Evolutionary conservation across 2,113 vertebrate species (phyloP).

Genomic region (Cricetomys ansorgei): DNA sequence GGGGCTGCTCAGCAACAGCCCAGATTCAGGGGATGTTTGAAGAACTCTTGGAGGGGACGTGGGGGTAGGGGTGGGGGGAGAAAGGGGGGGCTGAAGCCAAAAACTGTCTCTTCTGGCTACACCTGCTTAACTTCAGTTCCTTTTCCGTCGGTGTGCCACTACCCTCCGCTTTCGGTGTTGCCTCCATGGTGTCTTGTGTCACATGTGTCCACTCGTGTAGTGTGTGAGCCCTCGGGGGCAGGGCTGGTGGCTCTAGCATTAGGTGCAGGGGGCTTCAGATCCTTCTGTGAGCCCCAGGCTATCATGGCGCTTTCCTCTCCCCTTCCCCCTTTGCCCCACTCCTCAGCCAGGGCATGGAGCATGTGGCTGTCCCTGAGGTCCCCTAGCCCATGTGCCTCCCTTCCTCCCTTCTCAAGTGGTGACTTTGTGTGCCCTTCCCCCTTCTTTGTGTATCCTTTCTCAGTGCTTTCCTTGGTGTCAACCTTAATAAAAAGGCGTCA

Average conservation of each 20-base stretch:
- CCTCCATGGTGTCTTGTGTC: slow-evolving; percentile 74
- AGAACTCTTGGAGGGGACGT: slow-evolving; percentile 47
- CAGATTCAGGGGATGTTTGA: slow-evolving; percentile 69
- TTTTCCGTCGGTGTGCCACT: slow-evolving; percentile 48
- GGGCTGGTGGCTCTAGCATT: slow-evolving; percentile 76
- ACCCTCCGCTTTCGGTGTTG: slow-evolving; percentile 61
- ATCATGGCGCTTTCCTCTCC: slow-evolving; percentile 48
- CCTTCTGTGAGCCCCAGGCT: slow-evolving; percentile 55
- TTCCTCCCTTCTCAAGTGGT: slow-evolving; percentile 66
- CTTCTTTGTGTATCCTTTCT: slow-evolving; percentile 69
- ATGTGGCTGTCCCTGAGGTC: slow-evolving; percentile 80
- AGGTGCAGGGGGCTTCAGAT: slow-evolving; percentile 61
- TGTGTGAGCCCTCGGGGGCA: slow-evolving; percentile 82
- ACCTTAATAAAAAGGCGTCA: slow-evolving; percentile 81
- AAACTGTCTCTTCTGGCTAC: slow-evolving; percentile 67
- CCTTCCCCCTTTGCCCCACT: neutral
- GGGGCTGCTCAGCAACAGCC: slow-evolving; percentile 53
- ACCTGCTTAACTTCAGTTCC: slow-evolving; percentile 67
- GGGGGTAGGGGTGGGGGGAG: too few species aligned
- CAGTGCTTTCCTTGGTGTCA: slow-evolving; percentile 77
- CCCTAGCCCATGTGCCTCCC: slow-evolving; percentile 71
- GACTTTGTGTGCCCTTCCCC: slow-evolving; percentile 74
- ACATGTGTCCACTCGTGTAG: slow-evolving; percentile 69
- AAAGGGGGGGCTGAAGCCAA: neutral
- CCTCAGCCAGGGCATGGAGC: slow-evolving; percentile 77